A percentile compares a stretch with the other conserved stretches of the same genome.
These are phyloP conservation scores for Peromyscus californicus DNA, from an alignment of 2,113 vertebrate genomes.

Conservation along the genomic window DNA sequence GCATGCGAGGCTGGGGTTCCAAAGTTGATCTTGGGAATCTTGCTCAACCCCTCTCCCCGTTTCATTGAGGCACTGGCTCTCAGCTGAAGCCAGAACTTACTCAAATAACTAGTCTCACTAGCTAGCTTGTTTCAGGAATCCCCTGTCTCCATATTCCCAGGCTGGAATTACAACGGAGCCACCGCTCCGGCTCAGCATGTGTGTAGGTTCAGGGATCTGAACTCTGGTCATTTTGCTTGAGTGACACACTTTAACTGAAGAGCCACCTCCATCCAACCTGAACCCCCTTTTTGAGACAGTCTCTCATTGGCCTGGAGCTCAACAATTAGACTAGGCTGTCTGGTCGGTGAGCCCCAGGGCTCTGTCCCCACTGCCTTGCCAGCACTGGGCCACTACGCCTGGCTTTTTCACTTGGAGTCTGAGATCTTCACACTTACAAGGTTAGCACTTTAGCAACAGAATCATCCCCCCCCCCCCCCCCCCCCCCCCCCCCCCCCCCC, in stretches of 20 bases:
- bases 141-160: not conserved
- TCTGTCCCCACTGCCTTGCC: too few relatives aligned
- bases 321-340: not conserved
- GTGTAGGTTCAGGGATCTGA: not conserved
- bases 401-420: not conserved
- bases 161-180: not conserved
- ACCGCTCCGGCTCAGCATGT: not conserved
- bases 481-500: too few relatives aligned
- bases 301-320: not conserved
- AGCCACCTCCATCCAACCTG: not conserved
- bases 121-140: not conserved
- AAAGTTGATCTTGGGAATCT: not conserved
- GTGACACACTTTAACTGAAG: not conserved
- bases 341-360: not conserved
- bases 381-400: not conserved
- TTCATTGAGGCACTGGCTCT: not conserved
- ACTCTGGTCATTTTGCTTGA: not conserved
- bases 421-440: not conserved
- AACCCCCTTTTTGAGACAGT: not conserved
- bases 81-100: not conserved
- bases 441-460: not conserved
- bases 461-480: not conserved
- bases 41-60: not conserved
- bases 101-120: not conserved
- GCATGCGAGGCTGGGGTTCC: not conserved